Evolutionary conservation across 2,888 invertebrate genomes (phyloP), one percentile per base, ranked within the genome.

Genomic region (Magallana nippona): DNA sequence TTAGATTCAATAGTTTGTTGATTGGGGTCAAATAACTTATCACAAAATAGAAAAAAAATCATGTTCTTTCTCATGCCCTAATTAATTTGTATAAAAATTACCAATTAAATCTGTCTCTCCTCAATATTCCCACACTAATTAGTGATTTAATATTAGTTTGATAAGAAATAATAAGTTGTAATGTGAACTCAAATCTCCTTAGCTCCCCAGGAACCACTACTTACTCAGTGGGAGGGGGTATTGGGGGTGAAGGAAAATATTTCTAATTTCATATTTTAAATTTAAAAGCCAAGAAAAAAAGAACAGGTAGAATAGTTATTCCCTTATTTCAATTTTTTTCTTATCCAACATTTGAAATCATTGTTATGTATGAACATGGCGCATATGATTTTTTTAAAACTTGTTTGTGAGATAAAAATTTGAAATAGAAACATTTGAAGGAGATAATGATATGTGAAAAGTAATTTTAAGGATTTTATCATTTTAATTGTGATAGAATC

Each of bases 21-120:
- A 44, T 5, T 5, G 44, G 44, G 44, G 44, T 44, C 5, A 44
- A 44, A 44, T 44, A 8, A 44, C 44, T 44, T 44, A 3, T 44
- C 44, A 44, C 44, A 44, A 44, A 44, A 44, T 44, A 5, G 8
- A 44, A 44, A 8, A 27, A 44, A 44, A 44, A 44, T 71, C 27
- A 27, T 27, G 71, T 71, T 27, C 1, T 22, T 11, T 71, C 71
- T 27, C 2, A 71, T 27, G 5, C 63, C 10, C 15, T 10, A 22
- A 22, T 63, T 27, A 71, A 11, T 22, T 71, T 71, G 27, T 71
- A 15, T 71, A 22, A 71, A 71, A 11, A 71, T 15, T 27, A 3
- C 60, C 71, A 71, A 71, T 71, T 71, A 71, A 27, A 15, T 32
- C 32, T 27, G 71, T 71, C 71, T 27, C 32, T 71, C 32, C 71